phyloP scores from a whole-genome alignment of 2,888 invertebrate species.

The Galerucella pusilla region DNA sequence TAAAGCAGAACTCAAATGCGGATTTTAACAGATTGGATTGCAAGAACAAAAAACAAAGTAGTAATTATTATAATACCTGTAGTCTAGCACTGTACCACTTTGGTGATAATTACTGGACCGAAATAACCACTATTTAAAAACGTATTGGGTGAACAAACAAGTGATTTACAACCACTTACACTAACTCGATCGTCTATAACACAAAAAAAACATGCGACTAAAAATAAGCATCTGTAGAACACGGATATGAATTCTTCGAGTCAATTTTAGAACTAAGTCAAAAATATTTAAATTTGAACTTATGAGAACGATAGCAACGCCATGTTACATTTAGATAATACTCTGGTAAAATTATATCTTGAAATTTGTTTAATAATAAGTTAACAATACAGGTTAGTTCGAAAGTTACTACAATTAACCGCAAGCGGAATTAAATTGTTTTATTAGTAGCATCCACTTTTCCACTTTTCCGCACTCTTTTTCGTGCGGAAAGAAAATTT shows the following conservation, averaged over 20 bases:
- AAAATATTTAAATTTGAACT: constrained; percentile 25
- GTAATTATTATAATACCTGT: neutral
- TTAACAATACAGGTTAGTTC: too few species aligned
- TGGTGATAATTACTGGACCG: neutral
- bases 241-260: constrained; percentile 27
- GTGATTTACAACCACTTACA: constrained; percentile 13
- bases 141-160: constrained; percentile 13
- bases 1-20: too few species aligned
- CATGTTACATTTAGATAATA: neutral
- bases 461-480: too few species aligned
- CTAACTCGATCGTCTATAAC: constrained; percentile 13
- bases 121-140: neutral
- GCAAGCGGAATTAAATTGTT: too few species aligned
- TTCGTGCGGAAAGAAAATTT: too few species aligned
- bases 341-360: neutral
- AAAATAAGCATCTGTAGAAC: constrained; percentile 29
- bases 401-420: too few species aligned
- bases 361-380: neutral
- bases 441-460: too few species aligned
- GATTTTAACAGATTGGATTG: too few species aligned
- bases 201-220: neutral
- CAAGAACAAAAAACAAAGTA: too few species aligned
- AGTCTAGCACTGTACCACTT: neutral
- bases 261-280: constrained; percentile 23
- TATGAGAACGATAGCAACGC: constrained; percentile 11